Percentiles rank a stretch among this genome's conserved stretches.
phyloP scores from a whole-genome alignment of 2,797 vertebrate genomes.

The Amphiprion clarkii region DNA sequence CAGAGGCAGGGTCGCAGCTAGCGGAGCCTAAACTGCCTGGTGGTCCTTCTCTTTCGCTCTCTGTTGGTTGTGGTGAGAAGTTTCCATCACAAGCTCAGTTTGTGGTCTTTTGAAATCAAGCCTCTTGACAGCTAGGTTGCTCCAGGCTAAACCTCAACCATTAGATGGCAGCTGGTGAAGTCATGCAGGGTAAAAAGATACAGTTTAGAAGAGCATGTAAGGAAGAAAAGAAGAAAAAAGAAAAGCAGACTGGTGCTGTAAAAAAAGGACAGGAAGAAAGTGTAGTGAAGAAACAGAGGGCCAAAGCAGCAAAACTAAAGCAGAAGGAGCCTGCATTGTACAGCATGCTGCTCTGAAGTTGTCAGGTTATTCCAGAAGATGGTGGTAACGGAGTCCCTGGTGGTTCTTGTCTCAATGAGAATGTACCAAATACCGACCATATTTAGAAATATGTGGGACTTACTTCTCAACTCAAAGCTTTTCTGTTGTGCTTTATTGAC shows the following conservation, averaged over 20 bases:
- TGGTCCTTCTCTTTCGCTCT: slow-evolving; percentile 50
- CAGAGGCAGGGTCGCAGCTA: neutral
- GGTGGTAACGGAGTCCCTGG: neutral
- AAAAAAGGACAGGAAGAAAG: slow-evolving; percentile 1
- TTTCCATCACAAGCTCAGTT: slow-evolving; percentile 59
- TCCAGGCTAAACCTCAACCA: slow-evolving; percentile 28
- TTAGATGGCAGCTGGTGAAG: slow-evolving; percentile 45
- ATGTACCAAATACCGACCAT: neutral
- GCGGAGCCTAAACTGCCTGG: slow-evolving; percentile 26
- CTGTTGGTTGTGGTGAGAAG: slow-evolving; percentile 27
- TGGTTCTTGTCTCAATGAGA: neutral
- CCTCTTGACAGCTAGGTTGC: slow-evolving; percentile 40
- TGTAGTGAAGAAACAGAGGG: neutral
- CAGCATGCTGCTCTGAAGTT: neutral
- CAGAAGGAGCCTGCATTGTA: neutral
- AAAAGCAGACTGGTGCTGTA: neutral
- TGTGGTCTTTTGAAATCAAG: slow-evolving; percentile 55
- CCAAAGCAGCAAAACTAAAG: neutral
- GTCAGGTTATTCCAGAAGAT: neutral
- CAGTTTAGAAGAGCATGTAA: slow-evolving; percentile 3
- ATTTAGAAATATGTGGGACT: neutral
- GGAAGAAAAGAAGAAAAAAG: neutral
- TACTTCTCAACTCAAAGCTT: neutral
- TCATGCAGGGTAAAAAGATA: slow-evolving; percentile 33
- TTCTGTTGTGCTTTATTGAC: neutral